Evolutionary conservation across 64 coral and sea anemone genomes (phyloP), one percentile per base, ranked within the genome.

Genomic region (Actinia tenebrosa): DNA sequence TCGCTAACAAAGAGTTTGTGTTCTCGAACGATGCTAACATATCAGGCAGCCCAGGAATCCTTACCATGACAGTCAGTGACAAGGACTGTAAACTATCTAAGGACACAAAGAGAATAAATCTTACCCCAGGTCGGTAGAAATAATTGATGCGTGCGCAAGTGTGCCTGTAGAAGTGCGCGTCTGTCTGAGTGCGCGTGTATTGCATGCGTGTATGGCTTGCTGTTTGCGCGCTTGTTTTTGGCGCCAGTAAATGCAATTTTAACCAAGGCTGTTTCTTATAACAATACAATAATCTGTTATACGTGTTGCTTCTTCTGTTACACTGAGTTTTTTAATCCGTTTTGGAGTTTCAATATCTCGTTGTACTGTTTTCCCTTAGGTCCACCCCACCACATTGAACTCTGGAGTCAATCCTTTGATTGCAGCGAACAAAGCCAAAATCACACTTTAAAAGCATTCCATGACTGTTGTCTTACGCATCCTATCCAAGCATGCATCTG

Each of bases 331-430:
- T 11, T 16, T 30, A 37, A 37, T 37, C 30, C 30, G 30, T 37
- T 37, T 37, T 37, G 30, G 30, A 37, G 30, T 37, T 37, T 37
- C 30, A 37, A 37, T 13, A 25, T 8, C 5, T 71, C 22, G 1
- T 75, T 26, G n/a, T 42, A 0, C 42, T 72, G 63, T 66, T 72
- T 10, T 44, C 60, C 77, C 50, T 20, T 69, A 95, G 94, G 94
- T 27, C 63, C 94, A 14, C 61, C 94, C 4, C 94, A 95, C 91
- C 94, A 95, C 50, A 92, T 95, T 26, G 94, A 92, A 64, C 66
- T 95, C 3, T 89, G 79, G 80, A 95, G 94, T 64, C 94, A 85
- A 87, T 90, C 90, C 16, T 95, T 95, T 60, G 94, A 95, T 50
- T 87, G 60, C 23, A 45, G 44, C 18, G 84, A 91, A 26, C 91